Base-by-base conservation (phyloP, 2,113 vertebrate genomes). In the Hepsetus odoe region DNA sequence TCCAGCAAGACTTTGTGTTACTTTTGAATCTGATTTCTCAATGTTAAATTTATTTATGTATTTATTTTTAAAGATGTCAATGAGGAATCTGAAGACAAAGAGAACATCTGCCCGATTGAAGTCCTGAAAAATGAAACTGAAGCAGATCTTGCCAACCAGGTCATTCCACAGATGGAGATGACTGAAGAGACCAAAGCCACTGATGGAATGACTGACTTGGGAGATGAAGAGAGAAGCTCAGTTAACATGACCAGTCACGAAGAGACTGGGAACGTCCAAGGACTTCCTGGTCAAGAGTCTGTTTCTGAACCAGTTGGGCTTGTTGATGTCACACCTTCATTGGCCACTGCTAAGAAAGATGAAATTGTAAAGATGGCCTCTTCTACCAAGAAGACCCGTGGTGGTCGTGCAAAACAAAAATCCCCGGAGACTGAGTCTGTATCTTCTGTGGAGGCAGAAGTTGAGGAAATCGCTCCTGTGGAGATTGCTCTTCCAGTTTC, bases 71-170 rank as follows among this genome's bases (percentile, higher is more conserved):
- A 55, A 5, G n/a, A 44, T 14, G 5, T 26, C 35, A 18, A 10
- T 44, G 32, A 28, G 14, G 67, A 79, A 32, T 28, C 13, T n/a
- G 72, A 69, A 70, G 40, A 76, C 67, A 70, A 77, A n/a, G 77
- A 77, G 59, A 82, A 85, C 44, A 13, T 77, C 10, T 65, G 80
- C 20, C 77, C 58, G 4, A 59, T 40, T 30, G 62, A 80, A 13
- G 20, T 18, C 16, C n/a, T 64, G 56, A 49, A 70, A 53, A 61
- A 20, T 49, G 32, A 75, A 51, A 1, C 58, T 53, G 62, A 80
- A 76, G 73, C 20, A 40, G 30, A 44, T 76, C 40, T 65, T 66
- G 24, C 14, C 40, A 22, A 16, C 24, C 49, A 30, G 5, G 9
- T 16, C 11, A n/a, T 38, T 56, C 28, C 18, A 24, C 30, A 53